Percentiles rank a stretch among this genome's conserved stretches.
phyloP scores from a whole-genome alignment of 1,140 invertebrate species.

The Anastatus disparis region DNA sequence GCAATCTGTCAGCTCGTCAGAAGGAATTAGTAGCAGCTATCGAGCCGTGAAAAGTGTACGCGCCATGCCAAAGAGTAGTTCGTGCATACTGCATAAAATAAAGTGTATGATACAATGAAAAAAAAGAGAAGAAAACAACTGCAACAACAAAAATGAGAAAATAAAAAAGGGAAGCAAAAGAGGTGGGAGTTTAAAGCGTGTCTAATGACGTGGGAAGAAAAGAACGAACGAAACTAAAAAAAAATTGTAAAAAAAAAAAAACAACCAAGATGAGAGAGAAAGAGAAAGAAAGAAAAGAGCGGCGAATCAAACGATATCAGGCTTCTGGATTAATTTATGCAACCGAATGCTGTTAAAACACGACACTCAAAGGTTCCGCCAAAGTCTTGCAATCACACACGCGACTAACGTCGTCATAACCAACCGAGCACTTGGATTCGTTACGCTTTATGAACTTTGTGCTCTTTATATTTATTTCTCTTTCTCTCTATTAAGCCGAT shows the following conservation, averaged over 20 bases:
- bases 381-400: constrained; percentile 57
- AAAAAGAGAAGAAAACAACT: too few relatives aligned
- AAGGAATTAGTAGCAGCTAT: constrained; percentile 57
- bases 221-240: constrained; percentile 12
- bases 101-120: constrained; percentile 44
- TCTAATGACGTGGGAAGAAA: constrained; percentile 43
- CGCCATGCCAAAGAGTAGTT: constrained; percentile 50
- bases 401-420: constrained; percentile 50
- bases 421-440: constrained; percentile 36
- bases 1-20: constrained; percentile 52
- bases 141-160: too few relatives aligned
- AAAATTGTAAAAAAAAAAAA: too few relatives aligned
- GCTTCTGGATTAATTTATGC: constrained; percentile 66
- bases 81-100: constrained; percentile 48
- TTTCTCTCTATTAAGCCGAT: constrained; percentile 22
- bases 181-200: constrained; percentile 39
- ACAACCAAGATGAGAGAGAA: too few relatives aligned
- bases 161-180: constrained; percentile 30
- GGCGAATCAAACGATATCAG: constrained; percentile 67
- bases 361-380: constrained; percentile 64
- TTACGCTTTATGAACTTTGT: constrained; percentile 40
- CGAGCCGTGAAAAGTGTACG: constrained; percentile 58
- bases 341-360: constrained; percentile 65
- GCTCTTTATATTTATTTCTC: too few relatives aligned
- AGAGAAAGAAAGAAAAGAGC: constrained; percentile 37